A percentile compares a stretch with the other conserved stretches of the same genome.
Conservation (phyloP, 2,797 vertebrate species). For the Oryzias sinensis region DNA sequence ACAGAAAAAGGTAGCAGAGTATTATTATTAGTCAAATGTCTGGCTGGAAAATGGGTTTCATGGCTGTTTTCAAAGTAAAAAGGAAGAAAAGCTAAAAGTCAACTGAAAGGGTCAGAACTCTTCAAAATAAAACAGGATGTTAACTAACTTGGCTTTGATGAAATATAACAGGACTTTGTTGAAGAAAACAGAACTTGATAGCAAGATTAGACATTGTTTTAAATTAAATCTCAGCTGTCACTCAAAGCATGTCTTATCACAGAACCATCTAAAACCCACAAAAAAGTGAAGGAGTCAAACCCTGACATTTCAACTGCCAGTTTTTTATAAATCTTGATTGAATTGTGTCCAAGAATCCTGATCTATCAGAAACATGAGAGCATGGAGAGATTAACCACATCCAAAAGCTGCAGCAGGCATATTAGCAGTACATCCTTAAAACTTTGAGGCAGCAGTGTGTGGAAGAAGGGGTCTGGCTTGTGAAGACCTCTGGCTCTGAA, state of each 20-base stretch:
- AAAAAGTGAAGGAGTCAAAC: slow-evolving; percentile 18
- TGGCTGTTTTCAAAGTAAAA: no score
- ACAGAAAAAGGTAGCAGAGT: no score
- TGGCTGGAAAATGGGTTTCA: no score
- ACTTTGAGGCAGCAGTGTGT: slow-evolving; percentile 24
- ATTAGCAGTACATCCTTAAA: slow-evolving; percentile 34
- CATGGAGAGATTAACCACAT: not conserved
- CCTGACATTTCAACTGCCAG: slow-evolving; percentile 27
- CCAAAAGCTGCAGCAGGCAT: slow-evolving; percentile 17
- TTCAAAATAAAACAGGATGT: no score
- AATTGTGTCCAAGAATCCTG: slow-evolving; percentile 43
- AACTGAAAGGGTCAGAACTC: no score
- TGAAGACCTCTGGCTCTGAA: slow-evolving; percentile 32
- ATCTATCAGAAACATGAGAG: no score
- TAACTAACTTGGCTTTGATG: no score
- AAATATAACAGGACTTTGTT: no score
- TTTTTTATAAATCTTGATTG: slow-evolving; percentile 45
- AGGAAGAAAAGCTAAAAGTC: no score
- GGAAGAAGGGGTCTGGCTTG: slow-evolving; percentile 56
- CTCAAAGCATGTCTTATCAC: slow-evolving; percentile 12
- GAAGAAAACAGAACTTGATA: no score
- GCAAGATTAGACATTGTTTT: no score
- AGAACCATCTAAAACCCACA: slow-evolving; percentile 19
- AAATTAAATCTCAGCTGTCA: slow-evolving; percentile 12
- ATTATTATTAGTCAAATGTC: no score